These are phyloP conservation scores for Gymnothorax reevesii DNA, from an alignment of 2,797 vertebrate species.

Conservation along the genomic window DNA sequence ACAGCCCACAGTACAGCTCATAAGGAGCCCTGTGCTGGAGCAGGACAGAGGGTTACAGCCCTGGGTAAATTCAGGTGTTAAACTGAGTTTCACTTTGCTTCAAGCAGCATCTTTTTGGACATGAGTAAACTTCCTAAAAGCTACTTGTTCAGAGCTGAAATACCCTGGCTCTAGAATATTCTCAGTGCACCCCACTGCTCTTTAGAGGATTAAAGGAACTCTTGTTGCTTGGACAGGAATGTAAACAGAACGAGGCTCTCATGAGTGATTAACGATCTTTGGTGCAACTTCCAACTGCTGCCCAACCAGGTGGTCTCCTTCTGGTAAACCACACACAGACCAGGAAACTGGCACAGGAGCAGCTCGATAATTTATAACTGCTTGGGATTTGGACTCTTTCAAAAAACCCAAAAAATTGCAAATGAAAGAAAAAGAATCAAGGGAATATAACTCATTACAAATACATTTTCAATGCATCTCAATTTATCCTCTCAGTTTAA, in stretches of 20 bases:
- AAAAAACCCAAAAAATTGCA: background rate
- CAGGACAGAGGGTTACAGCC: too few species aligned
- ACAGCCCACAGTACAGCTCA: too few species aligned
- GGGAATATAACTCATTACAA: too few species aligned
- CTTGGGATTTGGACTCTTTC: background rate
- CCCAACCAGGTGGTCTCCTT: background rate
- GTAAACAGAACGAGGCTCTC: background rate
- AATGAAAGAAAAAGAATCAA: too few species aligned
- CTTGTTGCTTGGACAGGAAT: background rate
- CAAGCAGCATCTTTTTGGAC: background rate
- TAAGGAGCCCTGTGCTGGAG: too few species aligned
- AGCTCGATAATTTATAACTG: background rate
- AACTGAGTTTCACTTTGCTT: background rate
- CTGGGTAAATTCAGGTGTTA: background rate
- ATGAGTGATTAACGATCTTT: background rate
- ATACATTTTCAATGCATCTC: too few species aligned
- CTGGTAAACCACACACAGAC: background rate
- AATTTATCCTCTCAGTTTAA: too few species aligned
- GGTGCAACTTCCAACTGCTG: background rate
- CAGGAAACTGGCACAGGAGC: background rate
- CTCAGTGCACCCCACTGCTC: background rate
- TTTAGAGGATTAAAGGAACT: background rate
- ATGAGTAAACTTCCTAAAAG: background rate
- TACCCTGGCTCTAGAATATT: background rate
- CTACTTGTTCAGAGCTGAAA: background rate